Evolutionary conservation across 2,797 vertebrate species (phyloP), one percentile per base, ranked within the genome.

Genomic region (Enteromius treurensis): DNA sequence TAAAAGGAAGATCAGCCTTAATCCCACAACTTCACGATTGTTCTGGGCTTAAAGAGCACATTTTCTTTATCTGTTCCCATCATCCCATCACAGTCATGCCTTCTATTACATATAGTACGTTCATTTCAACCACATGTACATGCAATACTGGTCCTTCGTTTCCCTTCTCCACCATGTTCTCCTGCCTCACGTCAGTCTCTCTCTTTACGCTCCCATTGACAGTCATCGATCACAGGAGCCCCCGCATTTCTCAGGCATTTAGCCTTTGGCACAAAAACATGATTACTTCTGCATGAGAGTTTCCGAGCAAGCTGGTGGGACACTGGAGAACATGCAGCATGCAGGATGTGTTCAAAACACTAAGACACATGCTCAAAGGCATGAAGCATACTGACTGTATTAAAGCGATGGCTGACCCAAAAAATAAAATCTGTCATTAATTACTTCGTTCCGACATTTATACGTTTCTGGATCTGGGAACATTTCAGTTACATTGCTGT

Each of bases 101-200:
- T 75, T 45, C 71, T 82, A 79, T 86, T 71, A 88, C 92, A 87
- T 87, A 40, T 1, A 40, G 37, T 40, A 91, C 89, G 77, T 91
- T 92, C 91, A 60, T 91, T 85, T 84, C 76, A 62, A n/a, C 69
- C n/a, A 42, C 74, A 69, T 45, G 34, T 69, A 62, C 15, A 62
- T 45, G 26, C 9, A 64, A 23, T 21, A 2, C 37, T 26, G 15
- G 70, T 65, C 79, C 65, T 45, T 77, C 51, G 29, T 32, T 77
- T 51, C 32, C 37, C 75, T 84, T 85, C 79, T 67, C 74, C 42
- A 21, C 85, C 73, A 73, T 62, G 42, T 77, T 40, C 60, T 86
- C 45, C 51, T 49, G 77, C 23, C 55, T 78, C 69, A 65, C n/a
- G 34, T 74, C 58, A 69, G 42, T 45, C 45, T 81, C 29, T 34